Conservation (phyloP, 2,888 invertebrate genomes). For the Lepeophtheirus nordmannii region DNA sequence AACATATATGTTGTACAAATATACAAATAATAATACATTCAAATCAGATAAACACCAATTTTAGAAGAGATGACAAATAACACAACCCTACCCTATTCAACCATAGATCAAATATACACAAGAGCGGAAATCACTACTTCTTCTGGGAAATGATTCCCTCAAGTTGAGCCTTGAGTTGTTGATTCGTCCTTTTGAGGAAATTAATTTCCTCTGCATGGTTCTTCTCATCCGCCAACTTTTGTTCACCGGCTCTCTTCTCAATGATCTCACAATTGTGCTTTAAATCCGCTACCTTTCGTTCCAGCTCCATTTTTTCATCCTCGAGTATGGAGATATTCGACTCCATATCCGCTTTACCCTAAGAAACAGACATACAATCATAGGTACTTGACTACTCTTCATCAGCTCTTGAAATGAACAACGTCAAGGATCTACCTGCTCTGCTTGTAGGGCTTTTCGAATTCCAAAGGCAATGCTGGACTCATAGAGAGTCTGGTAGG, state of each 20-base stretch:
- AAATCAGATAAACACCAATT: background rate
- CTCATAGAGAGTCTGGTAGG: constrained; percentile 88
- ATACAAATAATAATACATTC: background rate
- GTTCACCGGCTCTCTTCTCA: constrained; percentile 52
- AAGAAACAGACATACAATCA: background rate
- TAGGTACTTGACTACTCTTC: background rate
- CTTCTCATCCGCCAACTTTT: constrained; percentile 73
- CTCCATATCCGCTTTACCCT: constrained; percentile 62
- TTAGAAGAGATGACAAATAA: background rate
- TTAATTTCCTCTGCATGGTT: constrained; percentile 80
- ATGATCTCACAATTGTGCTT: constrained; percentile 62
- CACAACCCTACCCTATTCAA: too few species aligned
- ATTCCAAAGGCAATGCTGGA: constrained; percentile 95
- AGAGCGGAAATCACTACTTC: constrained; percentile 44
- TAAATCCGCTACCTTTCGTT: constrained; percentile 46
- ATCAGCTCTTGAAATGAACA: too few species aligned
- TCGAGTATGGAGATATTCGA: constrained; percentile 55
- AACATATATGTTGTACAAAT: background rate
- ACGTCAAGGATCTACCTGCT: constrained; percentile 40
- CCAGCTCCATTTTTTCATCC: constrained; percentile 47
- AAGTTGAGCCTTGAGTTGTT: constrained; percentile 79
- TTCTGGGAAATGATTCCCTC: constrained; percentile 88
- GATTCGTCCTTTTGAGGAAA: constrained; percentile 81
- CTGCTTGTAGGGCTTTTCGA: constrained; percentile 88
- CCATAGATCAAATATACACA: too few species aligned